A percentile compares a stretch with the other conserved stretches of the same genome.
Evolutionary conservation across 2,113 vertebrate genomes (phyloP).

Genomic region (Paramormyrops kingsleyae): DNA sequence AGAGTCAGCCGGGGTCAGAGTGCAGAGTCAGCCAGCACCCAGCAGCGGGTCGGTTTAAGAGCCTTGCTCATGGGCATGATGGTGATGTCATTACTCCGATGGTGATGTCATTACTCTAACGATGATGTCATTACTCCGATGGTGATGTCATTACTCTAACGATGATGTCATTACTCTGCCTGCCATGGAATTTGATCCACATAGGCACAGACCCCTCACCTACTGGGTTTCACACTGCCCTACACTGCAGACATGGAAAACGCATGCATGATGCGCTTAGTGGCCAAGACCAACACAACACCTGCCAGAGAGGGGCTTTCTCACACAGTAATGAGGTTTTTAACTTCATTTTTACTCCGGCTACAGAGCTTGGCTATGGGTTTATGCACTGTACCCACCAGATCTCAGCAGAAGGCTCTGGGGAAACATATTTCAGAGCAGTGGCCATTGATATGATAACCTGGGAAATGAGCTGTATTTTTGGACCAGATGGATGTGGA

Average conservation of each 20-base stretch:
- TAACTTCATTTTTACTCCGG: not conserved
- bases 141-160: not conserved
- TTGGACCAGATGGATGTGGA: not conserved
- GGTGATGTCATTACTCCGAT: not conserved
- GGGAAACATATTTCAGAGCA: not conserved
- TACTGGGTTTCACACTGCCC: not conserved
- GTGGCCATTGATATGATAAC: not conserved
- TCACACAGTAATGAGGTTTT: not conserved
- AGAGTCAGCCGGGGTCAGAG: not conserved
- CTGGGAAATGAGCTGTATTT: not conserved
- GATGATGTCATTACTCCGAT: not conserved
- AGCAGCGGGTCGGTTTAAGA: not conserved
- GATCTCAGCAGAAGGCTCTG: not conserved
- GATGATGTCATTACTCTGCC: not conserved
- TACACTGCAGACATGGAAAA: not conserved
- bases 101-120: not conserved
- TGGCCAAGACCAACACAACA: not conserved
- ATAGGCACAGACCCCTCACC: not conserved
- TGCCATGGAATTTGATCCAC: not conserved
- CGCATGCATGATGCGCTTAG: not conserved
- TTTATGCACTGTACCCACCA: not conserved
- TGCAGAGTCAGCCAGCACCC: not conserved
- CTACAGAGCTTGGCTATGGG: not conserved
- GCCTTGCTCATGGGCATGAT: not conserved
- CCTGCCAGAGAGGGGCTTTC: not conserved